Base-by-base conservation (phyloP, 2,888 invertebrate genomes). In the Periphyllus acericola region DNA sequence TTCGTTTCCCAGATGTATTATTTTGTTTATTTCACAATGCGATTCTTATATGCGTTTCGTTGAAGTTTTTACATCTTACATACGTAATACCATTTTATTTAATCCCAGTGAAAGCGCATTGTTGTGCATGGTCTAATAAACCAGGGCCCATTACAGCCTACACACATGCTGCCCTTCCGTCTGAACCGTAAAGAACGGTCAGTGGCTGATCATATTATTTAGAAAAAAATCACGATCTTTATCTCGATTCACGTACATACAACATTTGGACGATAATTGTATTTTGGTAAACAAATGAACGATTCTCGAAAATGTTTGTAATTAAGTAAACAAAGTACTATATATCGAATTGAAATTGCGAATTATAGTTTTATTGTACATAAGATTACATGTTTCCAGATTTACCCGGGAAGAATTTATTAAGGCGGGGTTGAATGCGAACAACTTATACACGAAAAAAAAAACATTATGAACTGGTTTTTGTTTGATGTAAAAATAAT, bases 71-170 rank as follows among this genome's bases (percentile, higher is more conserved):
- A 60, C 25, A 60, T 29, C 11, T 34, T 34, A n/a, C 8, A n/a
- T n/a, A 72, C 55, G n/a, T 36, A 55, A 79, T 52, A 11, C 6
- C 32, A n/a, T 79, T 79, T 29, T 72, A 71, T 79, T 72, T 36
- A 86, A 80, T 86, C 55, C 32, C 55, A 36, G 86, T 80, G 79
- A 86, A 86, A 86, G 60, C 32, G 86, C 46, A 11, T 17, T 34
- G 68, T 80, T 19, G 34, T 86, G 21, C 29, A 80, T 86, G 86
- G 86, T 86, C 86, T 80, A 32, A 86, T 86, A 86, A 86, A 40
- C 79, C 17, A 36, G 55, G 36, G 74, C 36, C 34, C 32, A 32
- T 5, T 36, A 36, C 36, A 36, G 36, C 36, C 36, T 36, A 36
- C 36, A 36, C 6, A 14, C n/a, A 29, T 14, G 46, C 9, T 36